A percentile compares a stretch with the other conserved stretches of the same genome.
These are phyloP conservation scores for Tetragonula clypearis DNA, from an alignment of 1,140 invertebrate species.

Conservation along the genomic window DNA sequence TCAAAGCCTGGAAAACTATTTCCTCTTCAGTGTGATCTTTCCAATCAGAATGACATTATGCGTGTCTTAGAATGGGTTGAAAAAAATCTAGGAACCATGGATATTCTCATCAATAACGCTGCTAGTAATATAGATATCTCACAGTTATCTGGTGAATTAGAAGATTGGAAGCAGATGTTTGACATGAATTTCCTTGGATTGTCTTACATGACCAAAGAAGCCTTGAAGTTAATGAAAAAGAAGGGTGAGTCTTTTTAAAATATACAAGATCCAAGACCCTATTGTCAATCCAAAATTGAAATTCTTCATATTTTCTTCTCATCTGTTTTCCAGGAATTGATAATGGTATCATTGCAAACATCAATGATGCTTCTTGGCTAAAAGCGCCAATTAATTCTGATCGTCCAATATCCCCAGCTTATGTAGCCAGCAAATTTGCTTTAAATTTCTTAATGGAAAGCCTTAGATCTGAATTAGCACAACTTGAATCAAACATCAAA, in stretches of 20 bases:
- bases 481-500: constrained; percentile 61
- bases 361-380: constrained; percentile 81
- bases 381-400: constrained; percentile 26
- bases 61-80: constrained; percentile 84
- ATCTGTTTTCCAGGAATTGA: constrained; percentile 34
- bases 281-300: background rate
- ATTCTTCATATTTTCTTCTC: background rate
- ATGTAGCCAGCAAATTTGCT: constrained; percentile 84
- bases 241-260: constrained; percentile 68
- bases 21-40: constrained; percentile 84
- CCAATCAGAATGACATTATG: constrained; percentile 84
- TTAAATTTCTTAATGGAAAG: constrained; percentile 83
- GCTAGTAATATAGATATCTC: constrained; percentile 64
- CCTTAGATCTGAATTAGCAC: constrained; percentile 83
- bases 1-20: constrained; percentile 61
- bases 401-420: constrained; percentile 75
- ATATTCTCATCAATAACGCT: constrained; percentile 88
- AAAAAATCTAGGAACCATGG: constrained; percentile 83
- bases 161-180: constrained; percentile 82
- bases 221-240: constrained; percentile 86
- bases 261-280: background rate
- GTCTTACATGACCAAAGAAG: constrained; percentile 85
- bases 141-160: constrained; percentile 73
- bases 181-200: constrained; percentile 88
- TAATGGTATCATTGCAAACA: constrained; percentile 82